phyloP scores from a whole-genome alignment of 2,113 vertebrate species.

The Passer montanus region DNA sequence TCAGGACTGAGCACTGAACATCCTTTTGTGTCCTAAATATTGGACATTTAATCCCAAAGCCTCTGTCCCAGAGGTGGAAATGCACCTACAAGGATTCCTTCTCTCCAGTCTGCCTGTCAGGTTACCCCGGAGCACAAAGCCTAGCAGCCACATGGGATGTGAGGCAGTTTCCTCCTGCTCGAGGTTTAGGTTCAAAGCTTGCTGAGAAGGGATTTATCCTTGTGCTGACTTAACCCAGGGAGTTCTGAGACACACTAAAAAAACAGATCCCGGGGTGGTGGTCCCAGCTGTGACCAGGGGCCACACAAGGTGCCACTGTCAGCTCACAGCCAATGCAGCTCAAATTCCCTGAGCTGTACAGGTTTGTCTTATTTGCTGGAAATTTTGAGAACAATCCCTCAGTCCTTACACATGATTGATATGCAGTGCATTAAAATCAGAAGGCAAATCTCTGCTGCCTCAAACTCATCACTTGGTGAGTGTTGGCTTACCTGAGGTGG shows the following conservation, averaged over 20 bases:
- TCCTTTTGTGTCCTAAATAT: neutral
- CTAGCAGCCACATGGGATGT: neutral
- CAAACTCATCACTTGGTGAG: neutral
- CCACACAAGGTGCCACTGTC: neutral
- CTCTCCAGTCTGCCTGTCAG: neutral
- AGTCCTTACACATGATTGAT: neutral
- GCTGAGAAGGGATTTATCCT: neutral
- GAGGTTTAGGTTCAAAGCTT: neutral
- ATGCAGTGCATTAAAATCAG: neutral
- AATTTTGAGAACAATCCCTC: neutral
- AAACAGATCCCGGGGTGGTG: neutral
- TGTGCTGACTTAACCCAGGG: neutral
- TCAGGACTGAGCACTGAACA: slow-evolving; percentile 3
- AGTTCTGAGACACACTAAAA: neutral
- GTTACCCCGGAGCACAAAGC: neutral
- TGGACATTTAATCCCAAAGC: neutral
- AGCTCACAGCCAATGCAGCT: neutral
- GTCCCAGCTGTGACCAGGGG: neutral
- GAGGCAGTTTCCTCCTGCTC: neutral
- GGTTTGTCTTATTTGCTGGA: neutral
- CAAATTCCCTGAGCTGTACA: neutral
- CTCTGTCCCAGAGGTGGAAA: neutral
- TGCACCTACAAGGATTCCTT: neutral
- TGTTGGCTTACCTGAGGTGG: neutral
- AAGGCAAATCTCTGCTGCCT: neutral